Percentiles rank a stretch among this genome's conserved stretches.
Evolutionary conservation across 1,140 invertebrate species (phyloP).

Genomic region (Papilio aristodemus): DNA sequence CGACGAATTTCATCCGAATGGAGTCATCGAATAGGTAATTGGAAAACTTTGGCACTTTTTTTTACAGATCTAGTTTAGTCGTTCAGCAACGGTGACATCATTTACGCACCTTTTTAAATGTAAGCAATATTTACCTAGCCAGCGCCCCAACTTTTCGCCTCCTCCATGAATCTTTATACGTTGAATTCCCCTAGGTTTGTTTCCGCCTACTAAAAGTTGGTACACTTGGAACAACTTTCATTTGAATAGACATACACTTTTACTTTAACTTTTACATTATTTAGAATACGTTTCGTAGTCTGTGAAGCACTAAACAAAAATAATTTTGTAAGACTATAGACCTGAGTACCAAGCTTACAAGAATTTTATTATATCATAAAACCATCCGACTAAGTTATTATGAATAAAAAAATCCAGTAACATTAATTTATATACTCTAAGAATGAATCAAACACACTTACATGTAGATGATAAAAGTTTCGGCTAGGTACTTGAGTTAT

Average conservation of each 20-base stretch:
- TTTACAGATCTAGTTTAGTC: not conserved
- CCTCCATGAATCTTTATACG: slow-evolving; percentile 33
- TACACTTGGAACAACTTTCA: slow-evolving; percentile 24
- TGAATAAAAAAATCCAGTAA: too few relatives aligned
- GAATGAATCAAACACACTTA: slow-evolving; percentile 41
- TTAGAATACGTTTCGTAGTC: slow-evolving; percentile 12
- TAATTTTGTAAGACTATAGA: not conserved
- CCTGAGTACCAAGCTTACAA: not conserved
- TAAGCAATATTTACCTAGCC: slow-evolving; percentile 16
- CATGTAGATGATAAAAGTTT: slow-evolving; percentile 45
- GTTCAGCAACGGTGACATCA: not conserved
- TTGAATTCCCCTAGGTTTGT: slow-evolving; percentile 32
- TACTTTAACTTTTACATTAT: slow-evolving; percentile 33
- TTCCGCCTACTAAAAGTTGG: slow-evolving; percentile 30
- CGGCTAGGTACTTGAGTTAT: slow-evolving; percentile 39
- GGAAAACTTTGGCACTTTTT: slow-evolving; percentile 60
- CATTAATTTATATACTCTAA: not conserved
- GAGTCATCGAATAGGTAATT: slow-evolving; percentile 71
- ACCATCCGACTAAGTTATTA: too few relatives aligned
- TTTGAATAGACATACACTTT: slow-evolving; percentile 33
- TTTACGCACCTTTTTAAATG: slow-evolving; percentile 24
- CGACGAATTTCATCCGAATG: slow-evolving; percentile 61
- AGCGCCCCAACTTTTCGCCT: not conserved
- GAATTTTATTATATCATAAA: too few relatives aligned
- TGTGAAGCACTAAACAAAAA: not conserved